Evolutionary conservation across 2,888 invertebrate species (phyloP), one percentile per base, ranked within the genome.

Genomic region (Brenthis hecate): DNA sequence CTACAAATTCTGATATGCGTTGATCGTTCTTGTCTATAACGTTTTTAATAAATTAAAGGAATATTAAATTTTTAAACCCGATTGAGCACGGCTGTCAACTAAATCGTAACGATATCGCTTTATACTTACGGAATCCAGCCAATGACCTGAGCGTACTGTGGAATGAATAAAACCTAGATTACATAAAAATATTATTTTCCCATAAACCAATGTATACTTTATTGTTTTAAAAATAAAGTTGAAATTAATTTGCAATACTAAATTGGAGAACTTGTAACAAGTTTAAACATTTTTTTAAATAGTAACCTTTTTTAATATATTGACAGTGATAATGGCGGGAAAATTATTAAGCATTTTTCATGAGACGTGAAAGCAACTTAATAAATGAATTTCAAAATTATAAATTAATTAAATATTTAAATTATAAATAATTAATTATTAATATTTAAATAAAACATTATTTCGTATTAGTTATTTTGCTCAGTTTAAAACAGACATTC

Each of bases 51-150:
- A 73, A 72, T 70, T 69, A 70, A 72, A 62, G 69, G 71, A 68
- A 72, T 72, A 73, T 76, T 76, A 75, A 75, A 76, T 75, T 67
- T 71, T 72, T 75, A 74, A 76, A 73, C 73, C 71, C 73, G 72
- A 80, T 78, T 78, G 73, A 75, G 70, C 79, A 81, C 80, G 82
- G 76, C 74, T 81, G 82, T 81, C 81, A 79, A 71, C 77, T 77
- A 74, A 77, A 77, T 77, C 76, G 76, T 76, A 76, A 76, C 73
- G 75, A 75, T 77, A 80, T 77, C 76, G 75, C 75, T 76, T 77
- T 71, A 76, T 74, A 75, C 75, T 72, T 72, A 70, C 71, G 75
- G 76, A 77, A 78, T 77, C 75, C 80, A 76, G 76, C 71, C 78
- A 79, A 73, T 76, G 79, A 81, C 80, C 79, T 78, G 70, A 70